A percentile compares a stretch with the other conserved stretches of the same genome.
Conservation (phyloP, 2,888 invertebrate species). For the Pristionchus exspectatus region DNA sequence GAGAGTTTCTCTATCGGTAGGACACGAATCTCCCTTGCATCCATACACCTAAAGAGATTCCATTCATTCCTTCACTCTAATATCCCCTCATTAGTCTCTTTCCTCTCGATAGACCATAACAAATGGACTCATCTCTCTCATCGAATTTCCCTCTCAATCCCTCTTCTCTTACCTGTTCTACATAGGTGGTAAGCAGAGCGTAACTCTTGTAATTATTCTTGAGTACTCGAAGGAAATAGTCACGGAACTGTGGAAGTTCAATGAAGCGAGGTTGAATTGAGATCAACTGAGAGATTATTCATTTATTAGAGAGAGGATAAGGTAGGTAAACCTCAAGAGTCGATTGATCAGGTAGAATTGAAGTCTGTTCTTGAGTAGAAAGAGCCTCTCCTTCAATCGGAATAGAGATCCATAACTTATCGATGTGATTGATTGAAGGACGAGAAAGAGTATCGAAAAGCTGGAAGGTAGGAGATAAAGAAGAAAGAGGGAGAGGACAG, state of each 20-base stretch:
- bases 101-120: neutral
- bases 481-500: neutral
- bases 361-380: conserved; percentile 42
- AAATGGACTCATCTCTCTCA: neutral
- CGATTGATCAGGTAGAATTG: conserved; percentile 30
- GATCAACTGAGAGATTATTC: conserved; percentile 55
- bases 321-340: conserved; percentile 47
- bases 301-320: neutral
- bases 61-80: neutral
- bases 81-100: neutral
- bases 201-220: conserved; percentile 77
- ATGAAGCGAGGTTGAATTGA: conserved; percentile 66
- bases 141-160: neutral
- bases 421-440: conserved; percentile 61
- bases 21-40: conserved; percentile 47
- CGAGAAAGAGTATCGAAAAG: conserved; percentile 58
- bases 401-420: conserved; percentile 69
- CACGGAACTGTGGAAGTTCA: conserved; percentile 72
- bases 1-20: conserved; percentile 30
- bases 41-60: conserved; percentile 37
- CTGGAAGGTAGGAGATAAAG: conserved; percentile 52
- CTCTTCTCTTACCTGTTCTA: conserved; percentile 70
- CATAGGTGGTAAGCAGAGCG: conserved; percentile 74
- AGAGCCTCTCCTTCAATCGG: conserved; percentile 61
- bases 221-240: conserved; percentile 76